Evolutionary conservation across 2,797 vertebrate genomes (phyloP).

Genomic region (Pseudocheirus occidentalis): DNA sequence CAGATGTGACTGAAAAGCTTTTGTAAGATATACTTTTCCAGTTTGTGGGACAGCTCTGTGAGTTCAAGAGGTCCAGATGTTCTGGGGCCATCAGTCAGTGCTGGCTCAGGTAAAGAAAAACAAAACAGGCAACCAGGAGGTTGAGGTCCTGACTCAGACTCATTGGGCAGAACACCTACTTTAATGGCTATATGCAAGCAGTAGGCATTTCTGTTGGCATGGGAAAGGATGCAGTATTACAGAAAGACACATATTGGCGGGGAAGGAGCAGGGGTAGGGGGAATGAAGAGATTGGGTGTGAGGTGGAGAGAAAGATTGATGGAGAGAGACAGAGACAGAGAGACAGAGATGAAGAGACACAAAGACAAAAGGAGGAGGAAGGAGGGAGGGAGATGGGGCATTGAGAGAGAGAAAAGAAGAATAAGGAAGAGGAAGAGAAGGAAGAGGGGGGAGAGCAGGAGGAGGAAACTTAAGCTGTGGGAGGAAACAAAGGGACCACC

Average conservation of each 20-base stretch:
- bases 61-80: neutral
- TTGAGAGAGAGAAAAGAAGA: neutral
- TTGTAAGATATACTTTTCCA: neutral
- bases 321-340: neutral
- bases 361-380: neutral
- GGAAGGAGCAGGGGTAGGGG: neutral
- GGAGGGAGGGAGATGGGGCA: neutral
- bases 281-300: fast-evolving
- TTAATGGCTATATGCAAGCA: neutral
- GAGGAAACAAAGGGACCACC: neutral
- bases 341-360: neutral
- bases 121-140: neutral
- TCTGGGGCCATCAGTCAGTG: neutral
- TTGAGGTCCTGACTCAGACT: neutral
- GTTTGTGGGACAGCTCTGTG: neutral
- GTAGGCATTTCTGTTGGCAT: neutral
- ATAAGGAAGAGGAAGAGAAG: neutral
- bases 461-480: neutral
- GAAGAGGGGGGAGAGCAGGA: neutral
- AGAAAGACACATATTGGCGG: neutral
- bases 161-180: neutral
- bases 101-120: neutral
- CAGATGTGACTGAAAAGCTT: neutral
- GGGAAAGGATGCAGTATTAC: neutral
- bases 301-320: neutral